A percentile compares a stretch with the other conserved stretches of the same genome.
These are phyloP conservation scores for Torymus texanus DNA, from an alignment of 2,888 invertebrate species.

Conservation along the genomic window DNA sequence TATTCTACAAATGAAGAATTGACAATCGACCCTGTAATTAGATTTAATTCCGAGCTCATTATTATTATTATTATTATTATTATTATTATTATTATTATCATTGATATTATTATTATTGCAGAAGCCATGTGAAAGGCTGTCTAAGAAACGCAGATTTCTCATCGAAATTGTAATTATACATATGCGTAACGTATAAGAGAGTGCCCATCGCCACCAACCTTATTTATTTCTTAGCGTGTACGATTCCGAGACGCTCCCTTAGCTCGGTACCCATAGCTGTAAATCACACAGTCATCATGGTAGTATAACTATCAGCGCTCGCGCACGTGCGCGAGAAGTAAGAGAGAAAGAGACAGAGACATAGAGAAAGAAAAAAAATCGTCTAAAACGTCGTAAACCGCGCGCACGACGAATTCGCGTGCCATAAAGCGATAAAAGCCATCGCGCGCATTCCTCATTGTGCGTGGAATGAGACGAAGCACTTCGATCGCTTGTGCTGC, in stretches of 20 bases:
- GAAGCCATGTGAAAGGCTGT: slow-evolving; percentile 5
- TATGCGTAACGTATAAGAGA: neutral
- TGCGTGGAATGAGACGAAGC: too few species aligned
- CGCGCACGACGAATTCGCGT: slow-evolving; percentile 12
- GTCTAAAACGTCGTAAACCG: slow-evolving; percentile 17
- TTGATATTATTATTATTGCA: neutral
- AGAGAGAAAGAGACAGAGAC: neutral
- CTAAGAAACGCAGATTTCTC: neutral
- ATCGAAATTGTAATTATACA: slow-evolving; percentile 35
- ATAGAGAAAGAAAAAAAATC: slow-evolving; percentile 18
- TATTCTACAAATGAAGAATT: neutral
- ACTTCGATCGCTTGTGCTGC: neutral
- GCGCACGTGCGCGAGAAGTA: too few species aligned
- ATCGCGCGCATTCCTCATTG: slow-evolving; percentile 3
- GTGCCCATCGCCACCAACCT: slow-evolving; percentile 18
- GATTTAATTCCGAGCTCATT: too few species aligned
- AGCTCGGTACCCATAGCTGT: slow-evolving; percentile 2
- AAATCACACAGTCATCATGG: slow-evolving; percentile 31
- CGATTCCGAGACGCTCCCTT: neutral
- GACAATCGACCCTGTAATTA: too few species aligned
- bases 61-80: slow-evolving; percentile 1
- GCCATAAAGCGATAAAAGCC: slow-evolving; percentile 44
- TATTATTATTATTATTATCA: neutral
- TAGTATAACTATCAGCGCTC: neutral
- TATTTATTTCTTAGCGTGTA: slow-evolving; percentile 23